Conservation (phyloP, 2,113 vertebrate species). For the Notechis scutatus region DNA sequence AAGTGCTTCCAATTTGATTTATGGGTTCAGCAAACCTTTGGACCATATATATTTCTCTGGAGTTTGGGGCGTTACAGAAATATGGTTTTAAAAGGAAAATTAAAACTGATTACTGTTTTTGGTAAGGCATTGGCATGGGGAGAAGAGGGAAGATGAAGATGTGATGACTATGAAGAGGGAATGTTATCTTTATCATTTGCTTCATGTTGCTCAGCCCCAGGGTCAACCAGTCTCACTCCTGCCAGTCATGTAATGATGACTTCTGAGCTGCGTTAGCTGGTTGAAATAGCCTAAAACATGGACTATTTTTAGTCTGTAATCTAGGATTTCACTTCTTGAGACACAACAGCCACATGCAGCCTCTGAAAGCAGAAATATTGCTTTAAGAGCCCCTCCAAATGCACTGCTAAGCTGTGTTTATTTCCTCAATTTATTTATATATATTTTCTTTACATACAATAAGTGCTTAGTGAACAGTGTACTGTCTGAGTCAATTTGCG, state of each 20-base stretch:
- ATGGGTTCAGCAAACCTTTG: not conserved
- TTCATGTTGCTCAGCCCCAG: not conserved
- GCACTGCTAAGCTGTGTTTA: not conserved
- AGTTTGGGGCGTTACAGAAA: not conserved
- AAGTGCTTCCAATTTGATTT: not conserved
- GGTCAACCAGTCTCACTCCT: not conserved
- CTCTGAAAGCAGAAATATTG: not conserved
- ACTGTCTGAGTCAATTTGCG: too few relatives aligned
- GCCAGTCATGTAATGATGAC: not conserved
- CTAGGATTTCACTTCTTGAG: not conserved
- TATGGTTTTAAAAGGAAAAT: not conserved
- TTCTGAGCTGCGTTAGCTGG: not conserved
- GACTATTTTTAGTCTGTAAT: not conserved
- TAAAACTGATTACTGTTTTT: not conserved
- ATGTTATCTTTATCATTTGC: not conserved
- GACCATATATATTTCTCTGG: not conserved
- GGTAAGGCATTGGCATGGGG: not conserved
- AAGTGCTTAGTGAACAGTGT: too few relatives aligned
- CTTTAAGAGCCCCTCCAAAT: not conserved
- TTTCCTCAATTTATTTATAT: too few relatives aligned
- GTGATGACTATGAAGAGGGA: not conserved
- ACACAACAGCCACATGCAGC: not conserved
- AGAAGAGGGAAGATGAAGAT: not conserved
- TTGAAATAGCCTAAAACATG: not conserved
- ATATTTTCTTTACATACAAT: too few relatives aligned